These are phyloP conservation scores for Hippoglossus stenolepis DNA, from an alignment of 2,113 vertebrate genomes.

Conservation along the genomic window DNA sequence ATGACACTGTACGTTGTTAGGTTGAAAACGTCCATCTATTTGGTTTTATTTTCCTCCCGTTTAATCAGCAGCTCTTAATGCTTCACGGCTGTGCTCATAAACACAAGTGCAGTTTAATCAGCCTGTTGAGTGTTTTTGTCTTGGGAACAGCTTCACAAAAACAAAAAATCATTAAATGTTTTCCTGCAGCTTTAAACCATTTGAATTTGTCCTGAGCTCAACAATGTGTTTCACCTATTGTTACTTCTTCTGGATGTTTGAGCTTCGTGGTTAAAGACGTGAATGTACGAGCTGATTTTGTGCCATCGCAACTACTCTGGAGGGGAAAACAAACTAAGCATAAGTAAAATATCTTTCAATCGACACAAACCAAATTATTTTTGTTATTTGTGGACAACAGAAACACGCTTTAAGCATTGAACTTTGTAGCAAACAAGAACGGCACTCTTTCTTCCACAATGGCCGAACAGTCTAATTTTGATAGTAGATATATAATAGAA, in stretches of 20 bases:
- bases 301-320: no score
- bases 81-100: neutral
- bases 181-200: neutral
- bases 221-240: neutral
- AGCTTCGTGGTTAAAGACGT: neutral
- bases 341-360: no score
- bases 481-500: no score
- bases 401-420: no score
- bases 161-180: neutral
- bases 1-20: neutral
- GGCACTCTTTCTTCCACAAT: no score
- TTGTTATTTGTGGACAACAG: no score
- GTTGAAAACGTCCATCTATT: neutral
- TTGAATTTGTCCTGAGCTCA: neutral
- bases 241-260: neutral
- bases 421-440: no score
- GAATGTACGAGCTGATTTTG: no score
- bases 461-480: no score
- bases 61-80: neutral
- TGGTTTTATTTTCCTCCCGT: neutral
- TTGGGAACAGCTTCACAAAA: neutral
- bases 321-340: no score
- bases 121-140: conserved; percentile 3
- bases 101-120: conserved; percentile 1
- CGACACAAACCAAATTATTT: no score